phyloP scores from a whole-genome alignment of 2,797 vertebrate species.

The Enoplosus armatus region DNA sequence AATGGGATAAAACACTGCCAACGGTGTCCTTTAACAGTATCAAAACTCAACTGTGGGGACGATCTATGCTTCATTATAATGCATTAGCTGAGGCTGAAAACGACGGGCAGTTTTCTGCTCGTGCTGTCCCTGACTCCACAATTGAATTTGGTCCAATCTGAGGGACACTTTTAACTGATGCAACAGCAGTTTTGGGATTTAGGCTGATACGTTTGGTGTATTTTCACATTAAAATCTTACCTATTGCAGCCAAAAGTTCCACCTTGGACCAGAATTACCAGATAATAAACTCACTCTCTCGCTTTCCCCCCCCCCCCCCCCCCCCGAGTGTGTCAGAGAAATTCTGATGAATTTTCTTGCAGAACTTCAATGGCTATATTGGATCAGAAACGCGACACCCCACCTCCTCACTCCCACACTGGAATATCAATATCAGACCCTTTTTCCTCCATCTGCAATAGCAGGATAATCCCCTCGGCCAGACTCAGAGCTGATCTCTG shows the following conservation, averaged over 20 bases:
- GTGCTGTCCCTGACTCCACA: not conserved
- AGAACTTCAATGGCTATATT: constrained; percentile 12
- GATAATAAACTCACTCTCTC: constrained; percentile 7
- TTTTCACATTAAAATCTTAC: constrained; percentile 15
- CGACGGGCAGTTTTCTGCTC: not conserved
- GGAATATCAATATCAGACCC: constrained; percentile 67
- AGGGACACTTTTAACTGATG: not conserved
- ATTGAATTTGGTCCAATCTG: not conserved
- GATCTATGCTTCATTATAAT: no score
- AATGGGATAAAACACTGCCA: not conserved
- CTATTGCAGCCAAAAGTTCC: constrained; percentile 2
- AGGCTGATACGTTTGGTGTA: not conserved
- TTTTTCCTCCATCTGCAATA: constrained; percentile 48
- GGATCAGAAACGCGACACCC: constrained; percentile 44
- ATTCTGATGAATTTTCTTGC: constrained; percentile 8
- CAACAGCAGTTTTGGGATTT: not conserved
- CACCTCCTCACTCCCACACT: constrained; percentile 64
- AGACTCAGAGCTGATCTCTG: constrained; percentile 41
- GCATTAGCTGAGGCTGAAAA: no score
- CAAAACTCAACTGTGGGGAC: not conserved
- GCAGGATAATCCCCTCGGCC: constrained; percentile 35
- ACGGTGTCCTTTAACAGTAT: not conserved
- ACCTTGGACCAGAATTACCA: not conserved
- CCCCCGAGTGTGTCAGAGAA: not conserved
- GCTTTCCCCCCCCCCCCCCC: not conserved